These are phyloP conservation scores for Brachycybe producta DNA, from an alignment of 2,888 invertebrate species.

Conservation along the genomic window DNA sequence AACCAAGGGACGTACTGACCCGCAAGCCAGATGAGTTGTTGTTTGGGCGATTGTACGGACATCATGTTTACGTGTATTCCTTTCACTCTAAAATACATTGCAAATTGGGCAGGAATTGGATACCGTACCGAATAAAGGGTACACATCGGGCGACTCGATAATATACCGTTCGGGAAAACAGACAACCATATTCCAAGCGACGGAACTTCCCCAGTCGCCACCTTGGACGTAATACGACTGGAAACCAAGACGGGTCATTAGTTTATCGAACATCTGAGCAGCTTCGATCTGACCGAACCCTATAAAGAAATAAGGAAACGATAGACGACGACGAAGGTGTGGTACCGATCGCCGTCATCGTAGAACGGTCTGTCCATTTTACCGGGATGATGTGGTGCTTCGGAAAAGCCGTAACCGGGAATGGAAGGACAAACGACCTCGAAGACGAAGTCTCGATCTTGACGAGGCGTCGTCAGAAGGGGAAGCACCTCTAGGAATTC, in stretches of 20 bases:
- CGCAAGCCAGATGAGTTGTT: constrained; percentile 25
- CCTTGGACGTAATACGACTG: constrained; percentile 56
- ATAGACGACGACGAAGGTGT: too few species aligned
- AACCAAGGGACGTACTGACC: constrained; percentile 26
- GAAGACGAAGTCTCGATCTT: constrained; percentile 25
- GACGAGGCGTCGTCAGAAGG: constrained; percentile 36
- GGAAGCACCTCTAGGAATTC: constrained; percentile 66
- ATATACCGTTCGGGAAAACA: constrained; percentile 46
- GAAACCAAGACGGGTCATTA: constrained; percentile 57
- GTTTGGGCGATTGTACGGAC: constrained; percentile 28
- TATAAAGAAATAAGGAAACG: constrained; percentile 7
- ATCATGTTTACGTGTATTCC: constrained; percentile 56
- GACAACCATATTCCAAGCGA: constrained; percentile 49
- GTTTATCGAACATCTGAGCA: constrained; percentile 43
- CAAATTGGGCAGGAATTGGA: too few species aligned
- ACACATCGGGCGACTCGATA: too few species aligned
- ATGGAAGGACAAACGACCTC: constrained; percentile 39
- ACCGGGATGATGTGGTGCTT: constrained; percentile 47
- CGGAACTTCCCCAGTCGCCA: constrained; percentile 66
- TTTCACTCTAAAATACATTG: constrained; percentile 32
- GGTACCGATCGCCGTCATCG: too few species aligned
- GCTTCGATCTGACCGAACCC: constrained; percentile 27
- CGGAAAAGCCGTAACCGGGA: constrained; percentile 44
- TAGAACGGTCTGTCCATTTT: constrained; percentile 16
- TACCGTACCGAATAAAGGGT: too few species aligned